Percentiles rank a stretch among this genome's conserved stretches.
Conservation (phyloP, 2,797 vertebrate genomes). For the Alcedo quadribrachys region DNA sequence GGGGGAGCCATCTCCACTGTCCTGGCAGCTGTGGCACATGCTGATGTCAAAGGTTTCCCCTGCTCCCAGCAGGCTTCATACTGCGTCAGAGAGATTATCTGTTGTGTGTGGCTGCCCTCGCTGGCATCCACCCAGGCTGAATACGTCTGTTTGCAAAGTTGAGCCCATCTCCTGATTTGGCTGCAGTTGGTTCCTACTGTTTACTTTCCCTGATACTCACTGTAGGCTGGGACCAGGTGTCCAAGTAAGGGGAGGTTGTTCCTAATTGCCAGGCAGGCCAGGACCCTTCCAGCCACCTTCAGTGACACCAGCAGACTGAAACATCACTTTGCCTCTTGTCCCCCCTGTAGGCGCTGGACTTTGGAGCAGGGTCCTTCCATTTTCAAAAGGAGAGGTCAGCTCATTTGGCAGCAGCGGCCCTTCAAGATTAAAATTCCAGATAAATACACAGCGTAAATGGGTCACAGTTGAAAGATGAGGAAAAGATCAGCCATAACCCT, state of each 20-base stretch:
- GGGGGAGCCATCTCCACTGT: fast-evolving
- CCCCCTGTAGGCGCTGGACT: background rate
- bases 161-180: background rate
- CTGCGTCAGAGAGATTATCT: background rate
- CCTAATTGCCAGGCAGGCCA: background rate
- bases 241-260: background rate
- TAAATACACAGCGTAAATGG: background rate
- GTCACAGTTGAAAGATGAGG: background rate
- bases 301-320: fast-evolving
- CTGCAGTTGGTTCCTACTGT: background rate
- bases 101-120: background rate
- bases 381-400: background rate
- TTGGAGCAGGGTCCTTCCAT: background rate
- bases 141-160: background rate
- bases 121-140: background rate
- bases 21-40: fast-evolving
- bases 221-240: background rate
- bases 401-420: background rate
- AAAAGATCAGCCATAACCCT: background rate
- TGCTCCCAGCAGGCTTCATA: background rate
- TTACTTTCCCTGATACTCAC: background rate
- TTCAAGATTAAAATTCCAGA: background rate
- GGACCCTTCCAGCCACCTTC: background rate
- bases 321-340: fast-evolving
- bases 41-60: background rate